Evolutionary conservation across 2,113 vertebrate genomes (phyloP).

Genomic region (Pseudopipra pipra): DNA sequence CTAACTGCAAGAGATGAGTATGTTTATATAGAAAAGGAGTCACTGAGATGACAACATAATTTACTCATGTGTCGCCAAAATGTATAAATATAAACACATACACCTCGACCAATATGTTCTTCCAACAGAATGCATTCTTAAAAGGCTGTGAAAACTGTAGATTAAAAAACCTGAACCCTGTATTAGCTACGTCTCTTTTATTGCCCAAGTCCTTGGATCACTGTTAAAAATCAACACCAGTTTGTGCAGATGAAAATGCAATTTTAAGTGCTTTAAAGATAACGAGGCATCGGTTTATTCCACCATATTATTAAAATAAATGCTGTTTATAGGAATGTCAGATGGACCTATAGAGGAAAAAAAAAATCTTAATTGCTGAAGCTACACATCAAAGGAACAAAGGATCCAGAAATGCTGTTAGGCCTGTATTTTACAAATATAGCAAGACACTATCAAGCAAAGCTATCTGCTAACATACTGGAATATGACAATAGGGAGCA

Average conservation of each 20-base stretch:
- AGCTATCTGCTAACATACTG: not conserved
- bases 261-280: not conserved
- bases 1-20: not conserved
- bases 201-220: not conserved
- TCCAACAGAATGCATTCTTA: not conserved
- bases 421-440: not conserved
- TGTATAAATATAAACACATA: not conserved
- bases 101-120: not conserved
- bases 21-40: not conserved
- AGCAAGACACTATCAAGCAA: not conserved
- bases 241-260: not conserved
- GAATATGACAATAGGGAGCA: conserved; percentile 27
- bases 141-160: not conserved
- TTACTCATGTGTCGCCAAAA: not conserved
- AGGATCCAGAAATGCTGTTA: conserved; percentile 15
- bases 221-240: not conserved
- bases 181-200: not conserved
- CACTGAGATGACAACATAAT: not conserved
- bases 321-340: not conserved
- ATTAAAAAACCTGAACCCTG: not conserved
- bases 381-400: conserved; percentile 16
- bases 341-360: not conserved
- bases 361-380: not conserved
- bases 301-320: not conserved
- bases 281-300: not conserved